Conservation (phyloP, 2,888 invertebrate species). For the Periphyllus acericola region DNA sequence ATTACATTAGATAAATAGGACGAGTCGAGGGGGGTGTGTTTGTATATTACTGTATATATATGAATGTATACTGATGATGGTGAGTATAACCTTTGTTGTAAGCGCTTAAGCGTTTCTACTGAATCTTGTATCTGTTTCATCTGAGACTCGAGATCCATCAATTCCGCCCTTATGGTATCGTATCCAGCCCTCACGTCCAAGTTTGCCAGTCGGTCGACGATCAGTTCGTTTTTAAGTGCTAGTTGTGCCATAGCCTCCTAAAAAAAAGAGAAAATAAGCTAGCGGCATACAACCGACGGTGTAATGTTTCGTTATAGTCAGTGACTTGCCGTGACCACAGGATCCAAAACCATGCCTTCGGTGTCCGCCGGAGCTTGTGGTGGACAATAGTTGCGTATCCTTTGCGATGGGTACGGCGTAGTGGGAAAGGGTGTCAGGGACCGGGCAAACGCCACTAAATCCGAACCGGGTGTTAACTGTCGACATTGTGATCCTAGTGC, state of each 20-base stretch:
- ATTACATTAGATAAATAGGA: too few relatives aligned
- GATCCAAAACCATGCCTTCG: conserved; percentile 63
- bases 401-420: conserved; percentile 67
- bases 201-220: conserved; percentile 80
- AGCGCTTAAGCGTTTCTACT: conserved; percentile 82
- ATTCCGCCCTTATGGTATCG: conserved; percentile 84
- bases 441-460: conserved; percentile 82
- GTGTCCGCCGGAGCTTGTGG: conserved; percentile 75
- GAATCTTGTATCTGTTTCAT: conserved; percentile 88
- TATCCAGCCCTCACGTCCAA: conserved; percentile 78
- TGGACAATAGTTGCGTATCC: conserved; percentile 73
- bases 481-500: conserved; percentile 81
- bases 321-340: conserved; percentile 21
- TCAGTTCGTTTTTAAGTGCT: conserved; percentile 81
- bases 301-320: not conserved
- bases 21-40: not conserved
- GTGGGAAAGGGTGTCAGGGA: conserved; percentile 72
- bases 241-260: conserved; percentile 71
- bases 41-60: too few relatives aligned
- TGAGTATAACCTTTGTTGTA: conserved; percentile 76
- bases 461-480: conserved; percentile 77
- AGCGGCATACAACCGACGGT: not conserved
- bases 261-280: not conserved
- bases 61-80: too few relatives aligned
- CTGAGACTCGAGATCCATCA: conserved; percentile 84